Conservation (phyloP, 2,888 invertebrate genomes). For the Laspeyria flexula region DNA sequence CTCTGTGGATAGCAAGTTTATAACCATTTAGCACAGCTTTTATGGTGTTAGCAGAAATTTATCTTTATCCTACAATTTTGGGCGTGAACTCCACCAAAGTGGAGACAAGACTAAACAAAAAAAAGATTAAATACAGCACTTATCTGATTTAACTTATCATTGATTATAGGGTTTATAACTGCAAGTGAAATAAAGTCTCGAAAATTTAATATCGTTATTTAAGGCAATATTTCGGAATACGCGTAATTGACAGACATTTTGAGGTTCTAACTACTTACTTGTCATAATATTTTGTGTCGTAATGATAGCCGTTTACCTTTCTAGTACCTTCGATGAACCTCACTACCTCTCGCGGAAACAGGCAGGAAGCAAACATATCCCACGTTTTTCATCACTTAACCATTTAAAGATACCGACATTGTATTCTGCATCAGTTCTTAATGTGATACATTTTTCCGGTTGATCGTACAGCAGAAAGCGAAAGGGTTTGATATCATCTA, state of each 20-base stretch:
- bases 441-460: not conserved
- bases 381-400: slow-evolving; percentile 48
- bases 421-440: slow-evolving; percentile 18
- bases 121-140: no score
- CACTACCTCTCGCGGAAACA: slow-evolving; percentile 46
- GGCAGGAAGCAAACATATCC: slow-evolving; percentile 40
- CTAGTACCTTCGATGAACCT: slow-evolving; percentile 21
- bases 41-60: no score
- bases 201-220: not conserved
- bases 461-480: not conserved
- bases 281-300: slow-evolving; percentile 27
- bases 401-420: slow-evolving; percentile 18
- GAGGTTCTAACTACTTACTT: slow-evolving; percentile 4
- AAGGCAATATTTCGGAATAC: slow-evolving; percentile 7
- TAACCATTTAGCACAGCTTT: no score
- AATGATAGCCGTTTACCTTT: slow-evolving; percentile 19
- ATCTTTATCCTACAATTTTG: no score
- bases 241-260: slow-evolving; percentile 8
- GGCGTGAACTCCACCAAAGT: no score
- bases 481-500: not conserved
- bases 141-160: no score
- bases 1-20: no score
- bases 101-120: no score
- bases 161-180: no score
- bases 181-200: no score